A percentile compares a stretch with the other conserved stretches of the same genome.
Conservation (phyloP, 2,797 vertebrate species). For the Ciconia nigra region DNA sequence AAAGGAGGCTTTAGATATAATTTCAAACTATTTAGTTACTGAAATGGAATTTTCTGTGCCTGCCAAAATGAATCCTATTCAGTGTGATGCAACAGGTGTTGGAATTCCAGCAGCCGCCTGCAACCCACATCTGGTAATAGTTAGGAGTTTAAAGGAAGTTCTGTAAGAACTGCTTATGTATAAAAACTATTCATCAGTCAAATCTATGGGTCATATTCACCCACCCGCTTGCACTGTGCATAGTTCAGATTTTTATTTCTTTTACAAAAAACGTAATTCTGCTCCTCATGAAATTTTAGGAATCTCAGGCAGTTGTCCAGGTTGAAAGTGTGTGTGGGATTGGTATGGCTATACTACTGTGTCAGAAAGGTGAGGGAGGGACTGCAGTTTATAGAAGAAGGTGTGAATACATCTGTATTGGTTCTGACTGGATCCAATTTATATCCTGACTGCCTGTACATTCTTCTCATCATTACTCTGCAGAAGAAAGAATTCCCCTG, state of each 20-base stretch:
- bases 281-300: conserved; percentile 15
- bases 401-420: background rate
- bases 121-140: conserved; percentile 57
- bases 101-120: conserved; percentile 69
- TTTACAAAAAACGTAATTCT: conserved; percentile 29
- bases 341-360: background rate
- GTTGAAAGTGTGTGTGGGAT: background rate
- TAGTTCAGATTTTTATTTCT: conserved; percentile 33
- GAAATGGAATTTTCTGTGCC: conserved; percentile 68
- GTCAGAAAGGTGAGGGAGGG: background rate
- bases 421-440: background rate
- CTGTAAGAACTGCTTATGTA: conserved; percentile 56
- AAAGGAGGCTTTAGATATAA: conserved; percentile 26
- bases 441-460: background rate
- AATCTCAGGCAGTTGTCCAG: conserved; percentile 11
- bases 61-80: conserved; percentile 70
- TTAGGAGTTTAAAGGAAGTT: conserved; percentile 66
- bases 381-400: background rate
- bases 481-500: background rate
- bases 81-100: conserved; percentile 72
- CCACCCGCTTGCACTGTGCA: background rate
- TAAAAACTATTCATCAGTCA: conserved; percentile 58
- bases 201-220: conserved; percentile 41
- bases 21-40: conserved; percentile 66
- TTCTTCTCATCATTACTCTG: background rate